Conservation (phyloP, 2,113 vertebrate genomes). For the Chamaea fasciata region DNA sequence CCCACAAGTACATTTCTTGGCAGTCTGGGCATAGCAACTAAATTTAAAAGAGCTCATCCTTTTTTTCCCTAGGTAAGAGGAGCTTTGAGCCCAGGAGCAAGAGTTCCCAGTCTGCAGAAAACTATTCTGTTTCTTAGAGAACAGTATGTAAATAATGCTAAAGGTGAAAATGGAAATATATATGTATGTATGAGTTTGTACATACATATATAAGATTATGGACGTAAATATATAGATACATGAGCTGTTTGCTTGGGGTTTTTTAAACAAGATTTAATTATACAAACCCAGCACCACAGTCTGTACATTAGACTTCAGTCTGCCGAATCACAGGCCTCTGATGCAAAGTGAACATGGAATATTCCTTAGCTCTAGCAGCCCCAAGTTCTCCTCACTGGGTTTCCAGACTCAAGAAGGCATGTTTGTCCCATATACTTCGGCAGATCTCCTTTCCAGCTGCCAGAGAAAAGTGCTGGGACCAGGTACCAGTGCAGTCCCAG, state of each 20-base stretch:
- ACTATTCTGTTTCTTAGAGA: background rate
- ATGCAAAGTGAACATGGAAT: background rate
- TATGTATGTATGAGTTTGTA: rapidly evolving
- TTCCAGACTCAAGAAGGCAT: background rate
- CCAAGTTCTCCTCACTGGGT: background rate
- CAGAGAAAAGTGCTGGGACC: background rate
- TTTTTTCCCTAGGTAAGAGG: background rate
- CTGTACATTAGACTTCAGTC: background rate
- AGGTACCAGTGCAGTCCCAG: background rate
- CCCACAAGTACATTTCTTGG: background rate
- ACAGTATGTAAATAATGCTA: background rate
- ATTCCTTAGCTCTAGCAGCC: background rate
- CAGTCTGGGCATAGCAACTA: background rate
- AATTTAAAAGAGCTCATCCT: background rate
- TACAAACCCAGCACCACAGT: background rate
- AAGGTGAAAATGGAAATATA: background rate
- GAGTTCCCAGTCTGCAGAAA: background rate
- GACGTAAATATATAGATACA: background rate
- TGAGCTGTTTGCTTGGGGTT: background rate
- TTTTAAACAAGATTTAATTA: background rate
- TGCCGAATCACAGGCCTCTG: background rate
- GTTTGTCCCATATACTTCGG: background rate
- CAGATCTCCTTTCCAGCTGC: background rate
- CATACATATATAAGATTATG: rapidly evolving
- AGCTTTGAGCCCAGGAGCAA: background rate